These are phyloP conservation scores for Alethe castanea DNA, from an alignment of 2,113 vertebrate genomes.

Conservation along the genomic window DNA sequence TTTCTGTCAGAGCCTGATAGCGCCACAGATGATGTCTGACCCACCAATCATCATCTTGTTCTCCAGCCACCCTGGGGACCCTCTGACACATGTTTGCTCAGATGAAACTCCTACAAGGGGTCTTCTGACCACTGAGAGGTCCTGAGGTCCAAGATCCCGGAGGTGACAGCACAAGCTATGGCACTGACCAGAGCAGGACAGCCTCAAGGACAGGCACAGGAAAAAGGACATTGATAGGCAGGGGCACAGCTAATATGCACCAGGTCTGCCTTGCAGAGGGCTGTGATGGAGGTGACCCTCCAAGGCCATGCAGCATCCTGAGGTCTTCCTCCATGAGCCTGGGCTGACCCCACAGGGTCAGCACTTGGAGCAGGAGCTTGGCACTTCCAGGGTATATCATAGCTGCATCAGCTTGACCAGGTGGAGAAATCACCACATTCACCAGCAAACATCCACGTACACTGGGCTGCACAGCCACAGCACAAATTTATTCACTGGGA, in stretches of 20 bases:
- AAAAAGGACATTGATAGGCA: not conserved
- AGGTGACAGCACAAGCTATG: not conserved
- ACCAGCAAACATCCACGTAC: not conserved
- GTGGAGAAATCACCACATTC: not conserved
- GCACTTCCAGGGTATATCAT: not conserved
- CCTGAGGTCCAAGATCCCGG: not conserved
- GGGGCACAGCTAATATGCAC: not conserved
- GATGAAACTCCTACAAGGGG: not conserved
- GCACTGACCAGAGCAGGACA: not conserved
- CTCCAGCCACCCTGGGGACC: not conserved
- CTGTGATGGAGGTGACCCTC: not conserved
- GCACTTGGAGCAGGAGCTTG: not conserved
- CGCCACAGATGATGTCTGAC: not conserved
- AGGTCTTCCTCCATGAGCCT: not conserved
- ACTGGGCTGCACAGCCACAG: not conserved
- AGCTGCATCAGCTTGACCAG: not conserved
- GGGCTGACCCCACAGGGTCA: not conserved
- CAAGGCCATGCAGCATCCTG: fast-evolving
- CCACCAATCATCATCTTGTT: not conserved
- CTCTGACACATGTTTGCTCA: not conserved
- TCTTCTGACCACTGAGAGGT: not conserved
- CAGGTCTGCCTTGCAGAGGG: not conserved
- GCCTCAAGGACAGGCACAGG: not conserved
- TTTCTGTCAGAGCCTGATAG: not conserved
- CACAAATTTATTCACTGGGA: not conserved